These are phyloP conservation scores for Cosmorhoe ocellata DNA, from an alignment of 2,888 invertebrate species.

Conservation along the genomic window DNA sequence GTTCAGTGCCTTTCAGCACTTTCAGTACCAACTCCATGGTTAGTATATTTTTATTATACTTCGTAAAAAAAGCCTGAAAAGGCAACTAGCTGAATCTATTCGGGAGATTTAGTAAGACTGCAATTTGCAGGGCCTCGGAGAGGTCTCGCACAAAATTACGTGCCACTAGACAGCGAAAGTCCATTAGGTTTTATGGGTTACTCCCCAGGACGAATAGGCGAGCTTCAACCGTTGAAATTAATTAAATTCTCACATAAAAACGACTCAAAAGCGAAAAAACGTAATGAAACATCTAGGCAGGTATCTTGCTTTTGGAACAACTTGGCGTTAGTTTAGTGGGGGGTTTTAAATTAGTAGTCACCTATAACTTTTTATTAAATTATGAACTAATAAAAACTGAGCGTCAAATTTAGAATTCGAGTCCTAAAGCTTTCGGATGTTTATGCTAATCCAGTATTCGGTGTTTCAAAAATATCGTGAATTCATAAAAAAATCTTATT, in stretches of 20 bases:
- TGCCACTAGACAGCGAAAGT: conserved; percentile 73
- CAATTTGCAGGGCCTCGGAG: conserved; percentile 58
- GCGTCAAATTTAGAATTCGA: too few species aligned
- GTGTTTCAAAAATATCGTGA: too few species aligned
- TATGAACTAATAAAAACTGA: too few species aligned
- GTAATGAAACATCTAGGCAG: conserved; percentile 43
- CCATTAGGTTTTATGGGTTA: conserved; percentile 79
- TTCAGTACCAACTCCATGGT: neutral
- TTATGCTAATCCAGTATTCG: too few species aligned
- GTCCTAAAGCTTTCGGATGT: too few species aligned
- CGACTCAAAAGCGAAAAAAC: conserved; percentile 50
- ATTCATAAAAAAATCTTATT: neutral
- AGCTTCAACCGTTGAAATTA: conserved; percentile 69
- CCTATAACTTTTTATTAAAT: too few species aligned
- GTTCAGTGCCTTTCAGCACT: neutral
- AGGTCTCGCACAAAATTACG: conserved; percentile 67
- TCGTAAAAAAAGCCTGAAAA: conserved; percentile 14
- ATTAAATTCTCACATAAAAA: conserved; percentile 72
- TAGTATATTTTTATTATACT: conserved; percentile 1
- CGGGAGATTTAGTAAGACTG: conserved; percentile 56
- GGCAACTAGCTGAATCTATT: conserved; percentile 43
- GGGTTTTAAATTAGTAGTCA: neutral
- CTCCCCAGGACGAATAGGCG: conserved; percentile 69
- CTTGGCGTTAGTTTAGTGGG: conserved; percentile 11
- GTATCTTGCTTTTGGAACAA: conserved; percentile 27